Conservation (phyloP, 92 coral and sea anemone species). For the Porites divaricata region DNA sequence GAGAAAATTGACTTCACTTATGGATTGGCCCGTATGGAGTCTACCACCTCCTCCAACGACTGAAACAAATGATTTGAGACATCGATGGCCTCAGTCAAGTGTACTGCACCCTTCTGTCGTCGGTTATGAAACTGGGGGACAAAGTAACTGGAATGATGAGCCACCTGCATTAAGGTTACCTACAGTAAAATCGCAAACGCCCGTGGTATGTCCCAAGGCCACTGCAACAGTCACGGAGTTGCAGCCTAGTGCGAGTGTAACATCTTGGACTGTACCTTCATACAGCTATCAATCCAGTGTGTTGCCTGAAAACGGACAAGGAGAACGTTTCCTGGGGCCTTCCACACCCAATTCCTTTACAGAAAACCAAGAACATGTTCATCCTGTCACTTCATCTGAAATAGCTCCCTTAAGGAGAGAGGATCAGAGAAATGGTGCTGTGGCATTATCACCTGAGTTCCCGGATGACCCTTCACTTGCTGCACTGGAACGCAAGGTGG, state of each 20-base stretch:
- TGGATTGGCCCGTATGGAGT: background rate
- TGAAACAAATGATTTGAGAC: background rate
- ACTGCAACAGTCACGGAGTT: background rate
- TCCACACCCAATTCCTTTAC: too few species aligned
- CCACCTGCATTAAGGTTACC: background rate
- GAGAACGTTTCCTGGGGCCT: background rate
- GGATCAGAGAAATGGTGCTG: background rate
- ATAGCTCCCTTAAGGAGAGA: background rate
- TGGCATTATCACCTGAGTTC: background rate
- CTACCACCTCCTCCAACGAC: background rate
- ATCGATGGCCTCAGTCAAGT: background rate
- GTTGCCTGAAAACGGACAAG: background rate
- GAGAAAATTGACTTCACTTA: background rate
- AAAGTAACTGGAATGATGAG: slow-evolving; percentile 1
- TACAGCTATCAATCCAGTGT: background rate
- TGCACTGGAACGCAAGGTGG: too few species aligned
- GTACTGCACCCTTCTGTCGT: background rate
- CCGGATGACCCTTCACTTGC: background rate
- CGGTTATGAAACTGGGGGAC: background rate
- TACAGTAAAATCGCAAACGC: background rate
- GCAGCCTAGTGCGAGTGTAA: background rate
- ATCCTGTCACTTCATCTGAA: too few species aligned
- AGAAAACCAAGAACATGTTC: too few species aligned
- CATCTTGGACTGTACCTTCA: background rate
- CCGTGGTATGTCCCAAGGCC: too few species aligned